phyloP scores from a whole-genome alignment of 2,113 vertebrate genomes.

The Stigmatopora nigra region DNA sequence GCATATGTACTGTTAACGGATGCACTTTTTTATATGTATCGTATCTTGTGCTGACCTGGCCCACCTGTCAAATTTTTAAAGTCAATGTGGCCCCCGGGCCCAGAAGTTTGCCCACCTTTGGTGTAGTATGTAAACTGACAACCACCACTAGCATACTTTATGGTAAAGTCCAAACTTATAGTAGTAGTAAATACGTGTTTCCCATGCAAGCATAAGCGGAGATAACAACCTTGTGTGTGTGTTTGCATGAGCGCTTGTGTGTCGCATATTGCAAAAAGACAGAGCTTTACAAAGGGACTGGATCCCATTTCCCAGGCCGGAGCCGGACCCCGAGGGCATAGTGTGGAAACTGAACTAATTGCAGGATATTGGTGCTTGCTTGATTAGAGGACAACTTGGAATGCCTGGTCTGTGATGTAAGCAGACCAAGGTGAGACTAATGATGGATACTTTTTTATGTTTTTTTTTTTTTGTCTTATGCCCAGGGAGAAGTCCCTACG shows the following conservation, averaged over 20 bases:
- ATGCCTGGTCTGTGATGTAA: slow-evolving; percentile 91
- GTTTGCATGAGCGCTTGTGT: slow-evolving; percentile 34
- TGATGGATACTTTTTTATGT: slow-evolving; percentile 58
- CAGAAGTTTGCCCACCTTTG: background rate
- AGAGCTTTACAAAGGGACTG: slow-evolving; percentile 69
- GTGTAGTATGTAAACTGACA: no score
- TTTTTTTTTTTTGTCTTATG: slow-evolving; percentile 13
- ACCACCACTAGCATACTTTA: slow-evolving; percentile 33
- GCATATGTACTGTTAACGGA: no score
- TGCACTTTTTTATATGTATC: no score
- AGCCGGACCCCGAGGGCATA: slow-evolving; percentile 80
- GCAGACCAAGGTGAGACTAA: slow-evolving; percentile 78
- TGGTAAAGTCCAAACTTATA: slow-evolving; percentile 33
- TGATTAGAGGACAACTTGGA: slow-evolving; percentile 89
- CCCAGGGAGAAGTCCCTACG: slow-evolving; percentile 51
- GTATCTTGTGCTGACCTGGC: no score
- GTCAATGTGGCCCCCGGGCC: no score
- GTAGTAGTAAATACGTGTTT: slow-evolving; percentile 45
- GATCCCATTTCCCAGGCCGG: slow-evolving; percentile 82
- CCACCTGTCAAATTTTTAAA: no score
- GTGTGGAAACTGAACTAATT: slow-evolving; percentile 88
- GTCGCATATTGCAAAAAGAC: slow-evolving; percentile 57
- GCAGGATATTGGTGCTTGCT: slow-evolving; percentile 90
- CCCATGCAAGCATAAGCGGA: slow-evolving; percentile 51
- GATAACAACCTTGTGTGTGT: slow-evolving; percentile 49